Evolutionary conservation across 1,140 invertebrate genomes (phyloP), one percentile per base, ranked within the genome.

Genomic region (Rhyzopertha dominica): DNA sequence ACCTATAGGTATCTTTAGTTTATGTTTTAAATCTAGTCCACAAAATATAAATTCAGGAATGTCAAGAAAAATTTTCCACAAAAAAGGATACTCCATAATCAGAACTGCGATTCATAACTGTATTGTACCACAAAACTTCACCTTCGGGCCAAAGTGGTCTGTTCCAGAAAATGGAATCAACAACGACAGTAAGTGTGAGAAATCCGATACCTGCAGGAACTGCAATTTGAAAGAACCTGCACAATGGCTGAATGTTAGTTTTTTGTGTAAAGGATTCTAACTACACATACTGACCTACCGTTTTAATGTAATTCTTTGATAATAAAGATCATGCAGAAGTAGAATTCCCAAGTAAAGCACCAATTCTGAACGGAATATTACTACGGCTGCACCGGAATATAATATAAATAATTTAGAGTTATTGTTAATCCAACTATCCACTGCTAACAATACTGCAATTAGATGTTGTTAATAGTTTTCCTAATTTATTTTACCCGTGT

Each of bases 111-210:
- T 99, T 99, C 1, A 93, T 69, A 40, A 96, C 73, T 4, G 88
- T 85, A 67, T 99, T 99, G 68, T 90, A 99, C 79, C 86, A 97
- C 34, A 98, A 80, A 1, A 98, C 95, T 77, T 96, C 90, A 17
- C 90, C 93, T 76, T 99, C 96, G 0, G 96, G 95, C 96, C 96
- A 99, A 2, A 97, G 59, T 32, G 81, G 67, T 42, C 91, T 72
- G 43, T 76, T 74, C 96, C 96, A 99, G 68, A 98, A 94, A 52
- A 88, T 78, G 0, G 95, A 96, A 70, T 99, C 96, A 29, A 97
- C 71, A 5, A 75, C 45, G 19, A 98, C 73, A 3, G 93, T 93
- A 14, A 87, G 50, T 41, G 69, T 60, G 56, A 94, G 69, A 61
- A 82, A 75, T 34, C 74, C 62, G 32, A 87, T 48, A 22, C 85